Conservation (phyloP, 2,888 invertebrate species). For the Carabus problematicus region DNA sequence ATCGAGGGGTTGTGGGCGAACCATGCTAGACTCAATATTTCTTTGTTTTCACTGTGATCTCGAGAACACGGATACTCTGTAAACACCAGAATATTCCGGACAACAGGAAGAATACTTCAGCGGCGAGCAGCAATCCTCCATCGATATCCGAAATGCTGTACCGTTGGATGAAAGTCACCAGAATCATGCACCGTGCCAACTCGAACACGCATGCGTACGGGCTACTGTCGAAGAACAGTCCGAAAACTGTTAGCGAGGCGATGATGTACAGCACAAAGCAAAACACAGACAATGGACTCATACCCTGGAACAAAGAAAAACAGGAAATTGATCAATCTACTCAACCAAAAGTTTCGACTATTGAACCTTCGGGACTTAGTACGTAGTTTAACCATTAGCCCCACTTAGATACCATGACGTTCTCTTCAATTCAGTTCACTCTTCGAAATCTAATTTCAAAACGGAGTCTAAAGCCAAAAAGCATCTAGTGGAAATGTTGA, state of each 20-base stretch:
- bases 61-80: conserved; percentile 66
- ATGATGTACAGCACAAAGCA: conserved; percentile 70
- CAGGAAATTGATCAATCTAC: no score
- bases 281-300: conserved; percentile 67
- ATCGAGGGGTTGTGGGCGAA: no score
- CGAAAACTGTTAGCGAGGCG: conserved; percentile 71
- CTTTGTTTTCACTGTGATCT: conserved; percentile 61
- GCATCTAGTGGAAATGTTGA: no score
- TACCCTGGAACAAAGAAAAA: conserved; percentile 63
- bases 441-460: no score
- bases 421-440: no score
- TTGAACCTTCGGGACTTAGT: no score
- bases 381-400: no score
- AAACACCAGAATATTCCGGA: conserved; percentile 71
- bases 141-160: conserved; percentile 57
- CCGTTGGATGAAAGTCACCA: conserved; percentile 61
- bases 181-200: conserved; percentile 69
- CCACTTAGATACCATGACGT: no score
- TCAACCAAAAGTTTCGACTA: no score
- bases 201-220: conserved; percentile 69
- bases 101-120: conserved; percentile 66
- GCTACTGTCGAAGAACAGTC: conserved; percentile 74
- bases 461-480: no score
- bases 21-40: conserved; percentile 24
- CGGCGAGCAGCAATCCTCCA: conserved; percentile 57